Evolutionary conservation across 2,888 invertebrate species (phyloP).

Genomic region (Eulithis prunata): DNA sequence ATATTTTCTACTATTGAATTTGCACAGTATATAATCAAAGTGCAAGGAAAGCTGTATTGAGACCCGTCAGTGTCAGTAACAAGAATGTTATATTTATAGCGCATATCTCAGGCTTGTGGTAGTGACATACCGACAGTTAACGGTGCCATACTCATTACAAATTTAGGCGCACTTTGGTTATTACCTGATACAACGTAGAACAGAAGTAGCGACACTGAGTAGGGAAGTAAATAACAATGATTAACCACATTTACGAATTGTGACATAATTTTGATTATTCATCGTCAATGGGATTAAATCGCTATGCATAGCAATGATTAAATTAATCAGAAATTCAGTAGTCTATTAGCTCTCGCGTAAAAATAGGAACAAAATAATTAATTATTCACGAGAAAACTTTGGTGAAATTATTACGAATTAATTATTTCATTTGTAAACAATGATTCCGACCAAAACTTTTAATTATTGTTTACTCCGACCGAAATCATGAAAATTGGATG

Average conservation of each 20-base stretch:
- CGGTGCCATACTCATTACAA: conserved; percentile 15
- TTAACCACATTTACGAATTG: background rate
- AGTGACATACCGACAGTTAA: conserved; percentile 16
- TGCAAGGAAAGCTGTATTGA: too few relatives aligned
- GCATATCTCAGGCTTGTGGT: background rate
- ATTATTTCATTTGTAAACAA: background rate
- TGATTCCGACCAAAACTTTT: background rate
- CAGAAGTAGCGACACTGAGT: background rate
- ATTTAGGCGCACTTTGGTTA: conserved; percentile 25
- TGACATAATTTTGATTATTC: background rate
- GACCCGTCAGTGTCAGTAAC: background rate
- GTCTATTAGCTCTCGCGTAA: too few relatives aligned
- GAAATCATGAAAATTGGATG: background rate
- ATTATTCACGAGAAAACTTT: background rate
- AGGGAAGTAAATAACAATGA: background rate
- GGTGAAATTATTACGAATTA: background rate
- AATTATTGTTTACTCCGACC: background rate
- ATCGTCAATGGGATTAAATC: background rate
- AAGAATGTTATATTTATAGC: background rate
- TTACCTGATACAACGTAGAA: conserved; percentile 7
- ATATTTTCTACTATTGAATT: too few relatives aligned
- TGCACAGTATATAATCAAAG: too few relatives aligned
- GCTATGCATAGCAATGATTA: too few relatives aligned
- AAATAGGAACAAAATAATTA: too few relatives aligned
- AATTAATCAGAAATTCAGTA: too few relatives aligned